Conservation (phyloP, 2,797 vertebrate genomes). For the Tapirus indicus region DNA sequence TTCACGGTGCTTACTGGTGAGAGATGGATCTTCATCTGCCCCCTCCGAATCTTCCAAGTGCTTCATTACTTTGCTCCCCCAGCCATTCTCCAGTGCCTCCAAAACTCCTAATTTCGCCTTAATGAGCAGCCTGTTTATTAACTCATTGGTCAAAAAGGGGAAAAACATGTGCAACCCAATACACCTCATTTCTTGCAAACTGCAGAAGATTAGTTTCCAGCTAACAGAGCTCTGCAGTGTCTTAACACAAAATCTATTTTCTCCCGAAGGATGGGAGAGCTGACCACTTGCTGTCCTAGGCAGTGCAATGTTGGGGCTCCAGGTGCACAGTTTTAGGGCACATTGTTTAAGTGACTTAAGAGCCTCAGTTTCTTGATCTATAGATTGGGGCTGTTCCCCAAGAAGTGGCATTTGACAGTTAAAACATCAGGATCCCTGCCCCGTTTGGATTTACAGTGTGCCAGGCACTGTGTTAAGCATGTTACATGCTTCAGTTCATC, state of each 20-base stretch:
- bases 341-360: background rate
- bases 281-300: background rate
- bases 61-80: background rate
- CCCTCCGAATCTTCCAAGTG: background rate
- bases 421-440: background rate
- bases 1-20: background rate
- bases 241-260: background rate
- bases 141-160: background rate
- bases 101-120: slow-evolving; percentile 40
- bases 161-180: background rate
- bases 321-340: background rate
- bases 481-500: background rate
- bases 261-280: background rate
- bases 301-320: background rate
- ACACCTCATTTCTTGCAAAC: background rate
- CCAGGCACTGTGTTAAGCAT: background rate
- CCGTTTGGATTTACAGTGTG: background rate
- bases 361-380: background rate
- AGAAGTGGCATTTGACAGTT: background rate
- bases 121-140: slow-evolving; percentile 59
- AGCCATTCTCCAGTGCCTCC: background rate
- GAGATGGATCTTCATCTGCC: background rate
- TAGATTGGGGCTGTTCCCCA: background rate
- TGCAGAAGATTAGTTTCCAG: slow-evolving; percentile 1
- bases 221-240: background rate